These are phyloP conservation scores for Aegotheles bennettii DNA, from an alignment of 2,113 vertebrate genomes.

Conservation along the genomic window DNA sequence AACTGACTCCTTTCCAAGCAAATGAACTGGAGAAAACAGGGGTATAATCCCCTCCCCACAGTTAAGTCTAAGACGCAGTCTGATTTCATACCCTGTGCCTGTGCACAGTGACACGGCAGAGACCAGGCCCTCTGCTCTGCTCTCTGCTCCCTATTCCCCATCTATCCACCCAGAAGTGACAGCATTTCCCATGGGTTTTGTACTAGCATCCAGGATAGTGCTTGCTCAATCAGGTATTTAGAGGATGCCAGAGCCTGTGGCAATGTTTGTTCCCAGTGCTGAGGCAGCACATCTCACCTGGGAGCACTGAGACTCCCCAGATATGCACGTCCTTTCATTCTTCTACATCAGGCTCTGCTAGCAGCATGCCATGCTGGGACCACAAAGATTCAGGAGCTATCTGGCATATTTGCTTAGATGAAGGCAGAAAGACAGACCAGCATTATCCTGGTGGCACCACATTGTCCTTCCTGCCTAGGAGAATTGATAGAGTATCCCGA, in stretches of 20 bases:
- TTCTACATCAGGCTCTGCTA: neutral
- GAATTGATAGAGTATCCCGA: neutral
- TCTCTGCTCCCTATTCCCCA: neutral
- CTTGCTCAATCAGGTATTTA: neutral
- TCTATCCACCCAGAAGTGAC: neutral
- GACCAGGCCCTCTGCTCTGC: neutral
- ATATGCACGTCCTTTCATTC: fast-evolving
- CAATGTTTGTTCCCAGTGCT: neutral
- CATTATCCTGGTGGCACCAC: neutral
- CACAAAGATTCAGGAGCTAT: neutral
- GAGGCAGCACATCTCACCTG: neutral
- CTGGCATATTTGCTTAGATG: neutral
- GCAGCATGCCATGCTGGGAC: neutral
- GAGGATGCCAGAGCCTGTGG: neutral
- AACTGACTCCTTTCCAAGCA: neutral
- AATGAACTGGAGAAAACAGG: neutral
- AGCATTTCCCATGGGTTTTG: neutral
- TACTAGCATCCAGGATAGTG: fast-evolving
- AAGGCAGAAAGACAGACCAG: neutral
- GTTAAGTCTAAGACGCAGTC: neutral
- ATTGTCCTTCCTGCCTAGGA: neutral
- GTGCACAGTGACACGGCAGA: neutral
- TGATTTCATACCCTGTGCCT: neutral
- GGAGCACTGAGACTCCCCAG: neutral
- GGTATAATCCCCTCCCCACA: neutral